Evolutionary conservation across 2,888 invertebrate species (phyloP), one percentile per base, ranked within the genome.

Genomic region (Lasioglossum calceatum): DNA sequence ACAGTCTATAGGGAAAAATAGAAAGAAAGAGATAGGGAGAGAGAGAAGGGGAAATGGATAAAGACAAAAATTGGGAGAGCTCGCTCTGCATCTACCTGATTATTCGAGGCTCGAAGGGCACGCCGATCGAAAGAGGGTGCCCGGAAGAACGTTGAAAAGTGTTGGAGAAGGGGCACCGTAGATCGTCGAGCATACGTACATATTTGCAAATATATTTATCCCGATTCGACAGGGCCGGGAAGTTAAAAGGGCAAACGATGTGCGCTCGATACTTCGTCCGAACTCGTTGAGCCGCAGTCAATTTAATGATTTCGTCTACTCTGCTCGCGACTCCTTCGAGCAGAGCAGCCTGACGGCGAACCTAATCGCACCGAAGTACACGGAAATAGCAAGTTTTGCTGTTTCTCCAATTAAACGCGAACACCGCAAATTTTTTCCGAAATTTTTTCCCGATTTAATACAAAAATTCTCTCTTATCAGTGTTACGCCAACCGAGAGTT

Each of bases 181-280:
- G 91, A 92, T 92, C 89, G 87, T 84, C 87, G 77, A 88, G 91
- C 90, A 92, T 93, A 88, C 88, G 92, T 88, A 93, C 92, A 93
- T 94, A 94, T 94, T 94, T 94, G 93, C 94, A 94, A 94, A 94
- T 93, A 94, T 93, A 93, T 94, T 94, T 94, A 94, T 92, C 92
- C 89, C 84, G 88, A 88, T 91, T 91, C 91, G 88, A 86, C 91
- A 90, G 90, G 87, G 88, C 84, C 87, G 87, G 92, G 89, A 92
- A 93, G 93, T 93, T 93, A 94, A 94, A 94, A 94, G 92, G 93
- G 92, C 93, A 92, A 94, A 92, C 92, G 92, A 87, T 88, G 91
- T 87, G 87, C 85, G 91, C 89, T 90, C 91, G 91, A 93, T 91
- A 92, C 89, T 91, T 77, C 79, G 88, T 82, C 82, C 90, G 89